Conservation (phyloP, 2,113 vertebrate genomes). For the Osmerus eperlanus region DNA sequence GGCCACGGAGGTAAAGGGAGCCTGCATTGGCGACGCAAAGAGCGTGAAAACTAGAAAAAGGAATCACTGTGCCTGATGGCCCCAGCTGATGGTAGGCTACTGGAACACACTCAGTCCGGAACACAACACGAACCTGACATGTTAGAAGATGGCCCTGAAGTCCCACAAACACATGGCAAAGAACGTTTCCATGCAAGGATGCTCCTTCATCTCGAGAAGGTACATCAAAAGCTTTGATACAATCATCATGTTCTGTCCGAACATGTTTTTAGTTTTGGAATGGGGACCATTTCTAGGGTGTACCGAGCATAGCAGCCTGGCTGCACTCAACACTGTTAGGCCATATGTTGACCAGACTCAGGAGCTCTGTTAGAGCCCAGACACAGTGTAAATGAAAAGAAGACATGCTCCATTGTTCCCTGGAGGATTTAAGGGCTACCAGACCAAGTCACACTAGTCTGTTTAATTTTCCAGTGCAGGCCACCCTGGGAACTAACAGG, state of each 20-base stretch:
- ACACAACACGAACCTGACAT: too few relatives aligned
- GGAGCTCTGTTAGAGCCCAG: constrained; percentile 48
- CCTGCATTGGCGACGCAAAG: too few relatives aligned
- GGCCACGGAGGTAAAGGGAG: constrained; percentile 14
- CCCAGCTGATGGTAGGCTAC: too few relatives aligned
- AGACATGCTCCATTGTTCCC: constrained; percentile 62
- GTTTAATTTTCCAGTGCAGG: constrained; percentile 41
- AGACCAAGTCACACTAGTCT: constrained; percentile 43
- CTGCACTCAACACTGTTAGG: constrained; percentile 22
- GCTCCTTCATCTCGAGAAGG: too few relatives aligned
- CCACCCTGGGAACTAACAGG: constrained; percentile 20
- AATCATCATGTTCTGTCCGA: too few relatives aligned
- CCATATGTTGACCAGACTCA: constrained; percentile 67
- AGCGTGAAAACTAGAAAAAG: constrained; percentile 34
- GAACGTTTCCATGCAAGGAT: too few relatives aligned
- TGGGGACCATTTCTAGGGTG: constrained; percentile 48
- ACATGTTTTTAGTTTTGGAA: constrained; percentile 22
- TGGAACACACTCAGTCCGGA: too few relatives aligned
- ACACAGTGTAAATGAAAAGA: constrained; percentile 50
- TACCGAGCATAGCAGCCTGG: constrained; percentile 35
- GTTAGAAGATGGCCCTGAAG: too few relatives aligned
- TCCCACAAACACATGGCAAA: too few relatives aligned
- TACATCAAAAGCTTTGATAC: too few relatives aligned
- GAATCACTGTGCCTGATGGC: constrained; percentile 22
- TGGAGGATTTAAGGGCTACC: background rate